phyloP scores from a whole-genome alignment of 1,140 invertebrate species.

The Nomia melanderi region DNA sequence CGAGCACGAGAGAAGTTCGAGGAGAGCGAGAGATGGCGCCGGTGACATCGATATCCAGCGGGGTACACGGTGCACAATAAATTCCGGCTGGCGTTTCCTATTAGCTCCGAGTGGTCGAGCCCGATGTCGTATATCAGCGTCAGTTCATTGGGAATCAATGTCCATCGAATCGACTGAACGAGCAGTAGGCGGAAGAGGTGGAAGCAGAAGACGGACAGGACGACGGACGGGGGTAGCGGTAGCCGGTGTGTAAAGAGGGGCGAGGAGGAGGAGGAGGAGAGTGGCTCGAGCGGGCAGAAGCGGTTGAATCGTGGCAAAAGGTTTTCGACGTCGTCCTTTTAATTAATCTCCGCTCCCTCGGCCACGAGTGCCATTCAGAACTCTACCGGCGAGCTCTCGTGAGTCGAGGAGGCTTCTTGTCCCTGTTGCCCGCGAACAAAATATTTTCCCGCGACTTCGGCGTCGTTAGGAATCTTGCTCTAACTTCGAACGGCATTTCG shows the following conservation, averaged over 20 bases:
- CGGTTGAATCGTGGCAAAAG: slow-evolving; percentile 55
- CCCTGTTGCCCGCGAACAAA: slow-evolving; percentile 13
- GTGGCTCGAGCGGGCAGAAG: neutral
- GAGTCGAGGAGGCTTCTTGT: slow-evolving; percentile 38
- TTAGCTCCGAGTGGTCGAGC: slow-evolving; percentile 43
- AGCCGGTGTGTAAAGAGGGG: neutral
- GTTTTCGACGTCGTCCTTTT: slow-evolving; percentile 62
- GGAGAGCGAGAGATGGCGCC: neutral
- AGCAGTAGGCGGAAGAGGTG: neutral
- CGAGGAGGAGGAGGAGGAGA: neutral
- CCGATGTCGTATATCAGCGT: slow-evolving; percentile 53
- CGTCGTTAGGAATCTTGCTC: neutral
- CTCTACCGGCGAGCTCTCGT: slow-evolving; percentile 25
- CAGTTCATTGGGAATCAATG: slow-evolving; percentile 60
- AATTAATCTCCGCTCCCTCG: slow-evolving; percentile 63
- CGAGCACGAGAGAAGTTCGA: neutral
- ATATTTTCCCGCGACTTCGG: neutral
- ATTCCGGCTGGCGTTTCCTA: slow-evolving; percentile 54
- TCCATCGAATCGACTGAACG: slow-evolving; percentile 30
- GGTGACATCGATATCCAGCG: slow-evolving; percentile 42
- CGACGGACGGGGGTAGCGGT: no score
- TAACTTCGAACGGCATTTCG: no score
- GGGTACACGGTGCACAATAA: slow-evolving; percentile 39
- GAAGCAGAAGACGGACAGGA: no score
- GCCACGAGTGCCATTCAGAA: slow-evolving; percentile 57